phyloP scores from a whole-genome alignment of 2,113 vertebrate species.

The Mellivora capensis region DNA sequence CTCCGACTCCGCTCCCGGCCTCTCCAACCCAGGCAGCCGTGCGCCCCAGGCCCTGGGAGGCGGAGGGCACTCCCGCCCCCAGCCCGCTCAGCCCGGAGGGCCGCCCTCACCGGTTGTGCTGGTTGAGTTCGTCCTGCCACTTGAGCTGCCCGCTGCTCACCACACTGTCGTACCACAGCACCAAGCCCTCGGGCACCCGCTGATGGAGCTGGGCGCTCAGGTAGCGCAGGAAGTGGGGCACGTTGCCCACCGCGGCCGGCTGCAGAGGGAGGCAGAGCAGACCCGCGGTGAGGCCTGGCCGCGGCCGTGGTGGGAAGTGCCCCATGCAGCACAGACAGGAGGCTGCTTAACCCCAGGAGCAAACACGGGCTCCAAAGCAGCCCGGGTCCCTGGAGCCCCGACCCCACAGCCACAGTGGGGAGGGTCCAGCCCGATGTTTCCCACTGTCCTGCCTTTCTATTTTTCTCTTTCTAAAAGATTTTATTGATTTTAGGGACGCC shows the following conservation, averaged over 20 bases:
- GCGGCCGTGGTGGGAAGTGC: accelerated
- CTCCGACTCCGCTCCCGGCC: accelerated
- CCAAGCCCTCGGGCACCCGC: constrained; percentile 83
- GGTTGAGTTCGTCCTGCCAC: constrained; percentile 96
- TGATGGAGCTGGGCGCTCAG: constrained; percentile 87
- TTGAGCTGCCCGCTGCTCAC: constrained; percentile 82
- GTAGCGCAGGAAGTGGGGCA: constrained; percentile 86
- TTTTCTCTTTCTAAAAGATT: not conserved
- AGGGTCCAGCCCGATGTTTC: not conserved
- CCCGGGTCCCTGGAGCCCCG: not conserved
- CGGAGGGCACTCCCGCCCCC: accelerated
- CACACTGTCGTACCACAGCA: constrained; percentile 97
- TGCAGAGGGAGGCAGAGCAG: constrained; percentile 41
- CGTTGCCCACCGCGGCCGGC: constrained; percentile 82
- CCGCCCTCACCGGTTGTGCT: constrained; percentile 84
- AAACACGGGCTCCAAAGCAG: not conserved
- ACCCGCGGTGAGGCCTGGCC: not conserved
- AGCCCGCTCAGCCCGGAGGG: not conserved
- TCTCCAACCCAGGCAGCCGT: accelerated
- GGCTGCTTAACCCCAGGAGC: accelerated
- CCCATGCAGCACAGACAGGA: not conserved
- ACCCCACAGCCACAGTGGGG: not conserved
- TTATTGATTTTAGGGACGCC: not conserved
- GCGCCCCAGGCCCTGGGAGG: accelerated
- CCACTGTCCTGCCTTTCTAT: not conserved